Conservation (phyloP, 1,140 invertebrate genomes). For the Luehdorfia chinensis region DNA sequence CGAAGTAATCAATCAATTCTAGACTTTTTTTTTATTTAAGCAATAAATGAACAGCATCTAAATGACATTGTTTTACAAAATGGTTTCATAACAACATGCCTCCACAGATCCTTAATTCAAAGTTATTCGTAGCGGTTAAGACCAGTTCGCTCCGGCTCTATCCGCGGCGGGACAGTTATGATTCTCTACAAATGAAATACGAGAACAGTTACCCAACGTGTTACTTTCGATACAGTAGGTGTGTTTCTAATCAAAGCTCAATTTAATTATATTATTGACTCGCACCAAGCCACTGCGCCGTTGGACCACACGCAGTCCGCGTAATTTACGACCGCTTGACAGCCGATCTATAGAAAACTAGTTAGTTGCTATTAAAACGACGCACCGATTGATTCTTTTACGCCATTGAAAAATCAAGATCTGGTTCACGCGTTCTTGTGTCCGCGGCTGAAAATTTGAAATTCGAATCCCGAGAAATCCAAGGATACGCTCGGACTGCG, state of each 20-base stretch:
- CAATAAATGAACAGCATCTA: too few relatives aligned
- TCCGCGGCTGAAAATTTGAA: conserved; percentile 67
- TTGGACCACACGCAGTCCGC: conserved; percentile 14
- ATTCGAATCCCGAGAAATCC: conserved; percentile 67
- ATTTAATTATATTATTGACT: conserved; percentile 16
- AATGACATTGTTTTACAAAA: too few relatives aligned
- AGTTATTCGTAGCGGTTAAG: too few relatives aligned
- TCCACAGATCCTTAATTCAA: too few relatives aligned
- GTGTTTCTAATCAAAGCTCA: conserved; percentile 13
- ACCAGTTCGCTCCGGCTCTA: too few relatives aligned
- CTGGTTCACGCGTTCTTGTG: conserved; percentile 47
- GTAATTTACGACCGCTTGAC: conserved; percentile 9
- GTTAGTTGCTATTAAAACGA: conserved; percentile 5
- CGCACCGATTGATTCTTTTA: conserved; percentile 17
- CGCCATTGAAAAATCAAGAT: conserved; percentile 31
- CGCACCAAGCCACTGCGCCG: conserved; percentile 1
- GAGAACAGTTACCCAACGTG: conserved; percentile 13
- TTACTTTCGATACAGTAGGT: conserved; percentile 13
- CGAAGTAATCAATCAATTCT: too few relatives aligned
- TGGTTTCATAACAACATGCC: too few relatives aligned
- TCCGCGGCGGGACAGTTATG: neutral
- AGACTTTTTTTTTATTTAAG: too few relatives aligned
- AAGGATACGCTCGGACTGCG: conserved; percentile 42
- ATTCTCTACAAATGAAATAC: conserved; percentile 5
- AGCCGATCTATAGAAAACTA: conserved; percentile 10